Percentiles rank a stretch among this genome's conserved stretches.
These are phyloP conservation scores for Sycophila texana DNA, from an alignment of 2,888 invertebrate species.

Conservation along the genomic window DNA sequence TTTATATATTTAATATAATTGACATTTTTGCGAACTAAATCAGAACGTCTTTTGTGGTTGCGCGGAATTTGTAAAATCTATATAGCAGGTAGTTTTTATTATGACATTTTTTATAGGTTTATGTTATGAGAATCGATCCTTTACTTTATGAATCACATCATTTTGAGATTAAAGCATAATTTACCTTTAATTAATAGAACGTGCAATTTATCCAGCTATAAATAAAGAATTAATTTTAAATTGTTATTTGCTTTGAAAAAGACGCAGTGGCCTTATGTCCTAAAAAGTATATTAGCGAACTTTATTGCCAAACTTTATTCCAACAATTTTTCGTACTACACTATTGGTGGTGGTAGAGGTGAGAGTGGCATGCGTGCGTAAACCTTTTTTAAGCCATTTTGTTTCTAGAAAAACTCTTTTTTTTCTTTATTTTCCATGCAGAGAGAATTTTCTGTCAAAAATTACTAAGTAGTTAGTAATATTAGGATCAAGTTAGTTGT, in stretches of 20 bases:
- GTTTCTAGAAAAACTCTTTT: constrained; percentile 54
- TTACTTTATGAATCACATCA: too few species aligned
- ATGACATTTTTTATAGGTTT: background rate
- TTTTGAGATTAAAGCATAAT: background rate
- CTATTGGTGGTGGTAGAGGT: constrained; percentile 69
- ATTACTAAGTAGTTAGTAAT: too few species aligned
- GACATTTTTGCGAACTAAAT: constrained; percentile 22
- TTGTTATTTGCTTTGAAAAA: constrained; percentile 1
- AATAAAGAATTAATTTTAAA: background rate
- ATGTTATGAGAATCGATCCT: background rate
- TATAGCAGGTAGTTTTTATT: constrained; percentile 9
- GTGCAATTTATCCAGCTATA: background rate
- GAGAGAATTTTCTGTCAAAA: too few species aligned
- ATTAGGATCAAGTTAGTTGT: too few species aligned
- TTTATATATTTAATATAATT: constrained; percentile 22
- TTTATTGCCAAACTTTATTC: constrained; percentile 38
- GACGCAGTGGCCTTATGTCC: constrained; percentile 31
- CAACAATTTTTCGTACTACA: constrained; percentile 40
- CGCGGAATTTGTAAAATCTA: background rate
- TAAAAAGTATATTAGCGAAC: constrained; percentile 23
- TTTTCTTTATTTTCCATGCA: constrained; percentile 44
- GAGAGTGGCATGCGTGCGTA: constrained; percentile 68
- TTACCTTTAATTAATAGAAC: constrained; percentile 17
- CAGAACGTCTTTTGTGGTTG: constrained; percentile 25
- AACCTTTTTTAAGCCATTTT: constrained; percentile 60